Evolutionary conservation across 2,797 vertebrate species (phyloP).

Genomic region (Argentina silus): DNA sequence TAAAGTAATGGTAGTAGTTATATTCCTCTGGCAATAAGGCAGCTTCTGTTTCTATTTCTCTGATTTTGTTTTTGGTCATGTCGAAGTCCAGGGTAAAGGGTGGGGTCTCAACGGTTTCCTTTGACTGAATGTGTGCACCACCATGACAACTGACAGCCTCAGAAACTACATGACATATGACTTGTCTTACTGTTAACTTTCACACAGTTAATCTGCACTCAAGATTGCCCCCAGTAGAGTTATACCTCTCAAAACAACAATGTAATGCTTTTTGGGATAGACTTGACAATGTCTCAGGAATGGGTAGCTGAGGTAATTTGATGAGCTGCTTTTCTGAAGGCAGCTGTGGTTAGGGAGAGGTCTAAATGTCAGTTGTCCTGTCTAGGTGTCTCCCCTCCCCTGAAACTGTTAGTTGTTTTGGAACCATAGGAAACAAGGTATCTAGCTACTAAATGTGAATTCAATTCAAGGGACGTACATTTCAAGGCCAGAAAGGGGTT

Average conservation of each 20-base stretch:
- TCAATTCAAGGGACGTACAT: neutral
- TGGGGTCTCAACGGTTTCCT: neutral
- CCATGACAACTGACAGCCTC: conserved; percentile 1
- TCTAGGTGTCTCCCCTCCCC: conserved; percentile 8
- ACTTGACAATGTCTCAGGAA: conserved; percentile 49
- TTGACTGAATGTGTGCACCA: neutral
- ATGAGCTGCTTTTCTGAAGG: neutral
- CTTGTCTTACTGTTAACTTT: neutral
- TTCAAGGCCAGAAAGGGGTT: neutral
- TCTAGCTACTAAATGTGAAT: neutral
- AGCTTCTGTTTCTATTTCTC: conserved; percentile 34
- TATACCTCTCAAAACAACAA: neutral
- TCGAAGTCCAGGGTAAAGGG: conserved; percentile 18
- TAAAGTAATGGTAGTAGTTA: conserved; percentile 1
- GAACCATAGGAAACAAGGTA: conserved; percentile 10
- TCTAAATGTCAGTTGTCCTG: neutral
- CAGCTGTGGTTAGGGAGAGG: conserved; percentile 11
- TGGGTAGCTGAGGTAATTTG: conserved; percentile 5
- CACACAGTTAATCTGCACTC: conserved; percentile 5
- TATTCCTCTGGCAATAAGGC: conserved; percentile 60
- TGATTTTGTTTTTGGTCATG: conserved; percentile 31
- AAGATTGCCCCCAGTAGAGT: neutral
- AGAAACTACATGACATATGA: neutral
- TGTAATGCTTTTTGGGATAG: neutral
- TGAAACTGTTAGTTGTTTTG: neutral